These are phyloP conservation scores for Seira musarum DNA, from an alignment of 2,888 invertebrate species.

Conservation along the genomic window DNA sequence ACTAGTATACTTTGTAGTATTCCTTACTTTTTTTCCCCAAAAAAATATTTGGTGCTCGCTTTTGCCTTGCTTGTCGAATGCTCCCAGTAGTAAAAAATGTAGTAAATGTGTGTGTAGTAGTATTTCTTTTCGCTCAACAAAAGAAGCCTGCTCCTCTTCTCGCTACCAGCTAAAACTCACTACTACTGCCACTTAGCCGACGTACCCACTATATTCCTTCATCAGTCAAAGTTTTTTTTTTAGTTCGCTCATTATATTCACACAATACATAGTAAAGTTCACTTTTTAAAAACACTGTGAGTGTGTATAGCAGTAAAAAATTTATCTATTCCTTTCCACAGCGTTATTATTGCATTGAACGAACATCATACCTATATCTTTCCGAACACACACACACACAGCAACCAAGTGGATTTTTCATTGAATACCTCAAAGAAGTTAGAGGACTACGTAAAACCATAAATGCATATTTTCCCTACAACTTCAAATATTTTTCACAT, in stretches of 20 bases:
- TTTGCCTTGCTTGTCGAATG: not conserved
- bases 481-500: not conserved
- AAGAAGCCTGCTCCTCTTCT: constrained; percentile 39
- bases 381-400: not conserved
- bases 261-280: constrained; percentile 9
- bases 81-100: constrained; percentile 12
- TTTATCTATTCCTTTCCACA: not conserved
- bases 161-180: constrained; percentile 55
- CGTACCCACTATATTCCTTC: constrained; percentile 44
- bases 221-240: constrained; percentile 43
- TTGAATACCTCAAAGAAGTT: constrained; percentile 8
- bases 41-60: constrained; percentile 20
- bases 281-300: constrained; percentile 4
- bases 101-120: constrained; percentile 8
- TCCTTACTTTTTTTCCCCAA: constrained; percentile 34
- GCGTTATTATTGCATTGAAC: not conserved
- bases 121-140: not conserved
- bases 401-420: not conserved
- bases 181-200: constrained; percentile 50
- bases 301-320: constrained; percentile 7
- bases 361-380: not conserved
- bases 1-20: constrained; percentile 42
- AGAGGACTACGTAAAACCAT: not conserved
- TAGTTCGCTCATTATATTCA: constrained; percentile 19
- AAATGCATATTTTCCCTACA: not conserved